Conservation (phyloP, 2,113 vertebrate genomes). For the Lepus timidus region DNA sequence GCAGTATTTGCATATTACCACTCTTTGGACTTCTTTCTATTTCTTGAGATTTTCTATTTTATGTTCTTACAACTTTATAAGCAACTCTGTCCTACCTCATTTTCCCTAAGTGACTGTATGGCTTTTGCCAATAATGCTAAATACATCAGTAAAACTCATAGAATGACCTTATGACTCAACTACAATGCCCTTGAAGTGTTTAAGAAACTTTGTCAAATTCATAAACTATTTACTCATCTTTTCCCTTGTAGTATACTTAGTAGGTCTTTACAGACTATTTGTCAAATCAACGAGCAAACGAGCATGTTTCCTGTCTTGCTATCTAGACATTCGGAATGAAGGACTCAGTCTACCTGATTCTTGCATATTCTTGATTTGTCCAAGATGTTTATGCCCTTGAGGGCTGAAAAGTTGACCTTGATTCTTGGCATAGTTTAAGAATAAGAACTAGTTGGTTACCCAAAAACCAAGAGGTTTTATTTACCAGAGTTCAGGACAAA, state of each 20-base stretch:
- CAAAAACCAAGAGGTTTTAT: background rate
- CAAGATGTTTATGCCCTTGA: background rate
- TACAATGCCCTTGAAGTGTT: background rate
- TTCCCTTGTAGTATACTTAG: background rate
- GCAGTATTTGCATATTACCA: background rate
- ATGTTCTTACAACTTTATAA: background rate
- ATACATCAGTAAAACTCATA: background rate
- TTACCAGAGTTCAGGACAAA: background rate
- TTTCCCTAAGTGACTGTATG: background rate
- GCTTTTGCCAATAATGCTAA: background rate
- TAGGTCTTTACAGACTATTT: background rate
- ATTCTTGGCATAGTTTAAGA: background rate
- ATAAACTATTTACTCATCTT: background rate
- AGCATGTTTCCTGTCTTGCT: background rate
- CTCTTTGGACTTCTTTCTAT: background rate
- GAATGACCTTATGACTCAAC: constrained; percentile 4
- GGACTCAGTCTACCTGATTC: background rate
- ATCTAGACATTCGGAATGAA: background rate
- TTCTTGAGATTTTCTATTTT: background rate
- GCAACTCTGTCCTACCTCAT: background rate
- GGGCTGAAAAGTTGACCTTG: background rate
- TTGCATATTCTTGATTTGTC: background rate
- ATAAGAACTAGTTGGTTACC: background rate
- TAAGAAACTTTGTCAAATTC: constrained; percentile 5
- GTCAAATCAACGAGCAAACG: background rate